Percentiles rank a stretch among this genome's conserved stretches.
phyloP scores from a whole-genome alignment of 2,888 invertebrate species.

The Cataglyphis altisquamis region DNA sequence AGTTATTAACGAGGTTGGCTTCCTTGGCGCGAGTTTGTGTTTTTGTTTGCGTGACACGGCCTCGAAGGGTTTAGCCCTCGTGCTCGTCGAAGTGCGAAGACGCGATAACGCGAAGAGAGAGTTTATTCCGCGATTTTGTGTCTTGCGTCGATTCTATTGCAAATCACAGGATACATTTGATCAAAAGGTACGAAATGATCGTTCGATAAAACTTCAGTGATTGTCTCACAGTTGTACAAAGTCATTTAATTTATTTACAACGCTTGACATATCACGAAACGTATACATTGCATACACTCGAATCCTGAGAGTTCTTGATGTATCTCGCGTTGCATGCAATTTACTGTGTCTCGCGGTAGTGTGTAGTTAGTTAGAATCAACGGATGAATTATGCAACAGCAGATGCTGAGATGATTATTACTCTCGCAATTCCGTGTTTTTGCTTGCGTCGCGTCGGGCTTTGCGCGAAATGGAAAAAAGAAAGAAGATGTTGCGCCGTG shows the following conservation, averaged over 20 bases:
- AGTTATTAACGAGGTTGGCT: conserved; percentile 80
- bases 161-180: background rate
- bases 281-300: background rate
- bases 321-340: background rate
- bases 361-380: conserved; percentile 24
- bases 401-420: conserved; percentile 5
- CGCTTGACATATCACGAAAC: background rate
- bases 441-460: background rate
- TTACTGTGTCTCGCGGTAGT: background rate
- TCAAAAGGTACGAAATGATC: background rate
- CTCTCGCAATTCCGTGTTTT: background rate
- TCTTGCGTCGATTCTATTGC: background rate
- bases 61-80: conserved; percentile 61
- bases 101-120: conserved; percentile 66
- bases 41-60: conserved; percentile 75
- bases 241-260: background rate
- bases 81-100: conserved; percentile 72
- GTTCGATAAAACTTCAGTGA: background rate
- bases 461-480: background rate
- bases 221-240: background rate
- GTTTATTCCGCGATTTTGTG: conserved; percentile 50
- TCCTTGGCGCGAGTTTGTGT: conserved; percentile 77
- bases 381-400: background rate
- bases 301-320: background rate
- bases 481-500: conserved; percentile 8